These are phyloP conservation scores for Strigamia maritima DNA, from an alignment of 2,888 invertebrate species.

Conservation along the genomic window DNA sequence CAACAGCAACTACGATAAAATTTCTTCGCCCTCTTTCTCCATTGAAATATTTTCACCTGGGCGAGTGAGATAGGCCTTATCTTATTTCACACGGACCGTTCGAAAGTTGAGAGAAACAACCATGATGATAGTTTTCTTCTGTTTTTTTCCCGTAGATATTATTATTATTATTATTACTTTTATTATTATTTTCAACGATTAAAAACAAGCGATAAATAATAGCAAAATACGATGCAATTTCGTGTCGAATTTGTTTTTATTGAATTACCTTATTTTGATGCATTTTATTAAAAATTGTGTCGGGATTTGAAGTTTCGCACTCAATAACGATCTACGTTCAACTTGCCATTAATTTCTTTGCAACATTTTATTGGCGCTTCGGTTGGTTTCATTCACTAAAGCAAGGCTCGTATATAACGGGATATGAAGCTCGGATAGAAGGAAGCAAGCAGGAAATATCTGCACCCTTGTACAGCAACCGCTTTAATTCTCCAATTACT, in stretches of 20 bases:
- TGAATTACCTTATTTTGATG: too few relatives aligned
- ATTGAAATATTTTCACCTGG: constrained; percentile 23
- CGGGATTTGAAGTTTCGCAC: not conserved
- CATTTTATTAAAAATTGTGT: not conserved
- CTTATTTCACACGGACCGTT: constrained; percentile 19
- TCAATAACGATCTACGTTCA: not conserved
- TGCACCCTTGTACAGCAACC: not conserved
- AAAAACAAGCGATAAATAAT: not conserved
- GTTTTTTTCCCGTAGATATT: not conserved
- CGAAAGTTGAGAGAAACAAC: constrained; percentile 19
- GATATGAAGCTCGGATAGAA: not conserved
- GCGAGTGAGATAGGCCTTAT: constrained; percentile 13
- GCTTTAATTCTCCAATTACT: not conserved
- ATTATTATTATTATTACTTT: not conserved
- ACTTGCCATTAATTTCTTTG: not conserved
- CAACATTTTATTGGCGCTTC: not conserved
- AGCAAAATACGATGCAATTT: too few relatives aligned
- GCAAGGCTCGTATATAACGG: not conserved
- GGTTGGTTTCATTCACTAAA: not conserved
- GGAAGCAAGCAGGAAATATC: not conserved
- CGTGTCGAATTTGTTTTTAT: too few relatives aligned
- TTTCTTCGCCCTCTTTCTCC: constrained; percentile 19
- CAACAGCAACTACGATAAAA: constrained; percentile 19
- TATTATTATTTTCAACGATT: not conserved
- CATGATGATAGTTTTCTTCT: not conserved